These are phyloP conservation scores for Melanerpes aurifrons DNA, from an alignment of 2,113 vertebrate species.

Conservation along the genomic window DNA sequence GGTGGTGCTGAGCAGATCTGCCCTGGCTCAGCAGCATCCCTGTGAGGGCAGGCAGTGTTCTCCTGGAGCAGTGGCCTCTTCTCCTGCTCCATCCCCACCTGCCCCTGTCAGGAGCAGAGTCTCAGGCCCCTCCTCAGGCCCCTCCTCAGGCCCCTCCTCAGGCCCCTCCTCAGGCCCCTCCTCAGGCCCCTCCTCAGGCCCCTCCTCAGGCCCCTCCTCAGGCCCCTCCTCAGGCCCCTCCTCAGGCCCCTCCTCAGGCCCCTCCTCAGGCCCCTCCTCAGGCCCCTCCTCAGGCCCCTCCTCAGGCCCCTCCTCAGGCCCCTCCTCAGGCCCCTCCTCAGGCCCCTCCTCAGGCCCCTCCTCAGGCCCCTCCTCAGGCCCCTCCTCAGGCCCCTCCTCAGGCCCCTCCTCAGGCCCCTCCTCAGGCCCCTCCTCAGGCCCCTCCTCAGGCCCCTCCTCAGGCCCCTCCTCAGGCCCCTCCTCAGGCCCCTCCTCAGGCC, in stretches of 20 bases:
- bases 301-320: background rate
- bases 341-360: background rate
- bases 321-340: background rate
- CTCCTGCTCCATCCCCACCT: background rate
- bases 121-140: background rate
- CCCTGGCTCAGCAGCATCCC: background rate
- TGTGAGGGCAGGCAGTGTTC: background rate
- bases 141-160: background rate
- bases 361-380: background rate
- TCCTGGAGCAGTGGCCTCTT: background rate
- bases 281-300: background rate
- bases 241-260: background rate
- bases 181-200: background rate
- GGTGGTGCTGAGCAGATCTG: rapidly evolving
- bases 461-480: background rate
- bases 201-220: background rate
- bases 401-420: background rate
- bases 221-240: background rate
- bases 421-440: background rate
- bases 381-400: background rate
- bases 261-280: background rate
- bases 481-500: background rate
- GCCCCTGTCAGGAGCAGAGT: background rate
- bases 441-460: background rate
- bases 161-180: background rate